Percentiles rank a stretch among this genome's conserved stretches.
phyloP scores from a whole-genome alignment of 53 echinoderm and acorn worm species.

The Astropecten irregularis region DNA sequence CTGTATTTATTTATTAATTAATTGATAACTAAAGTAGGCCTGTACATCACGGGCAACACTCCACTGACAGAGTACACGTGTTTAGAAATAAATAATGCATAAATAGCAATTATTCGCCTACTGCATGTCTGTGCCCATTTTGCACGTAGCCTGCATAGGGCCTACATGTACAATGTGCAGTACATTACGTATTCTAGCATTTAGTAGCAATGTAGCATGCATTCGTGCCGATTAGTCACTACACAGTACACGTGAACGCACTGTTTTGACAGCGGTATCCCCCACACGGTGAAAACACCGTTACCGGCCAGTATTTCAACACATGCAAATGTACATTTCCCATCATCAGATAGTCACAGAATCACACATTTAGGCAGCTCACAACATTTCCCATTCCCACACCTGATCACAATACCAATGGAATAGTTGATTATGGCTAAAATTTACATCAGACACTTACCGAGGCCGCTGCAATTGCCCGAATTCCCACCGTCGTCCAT shows the following conservation, averaged over 20 bases:
- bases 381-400: not conserved
- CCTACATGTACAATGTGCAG: too few relatives aligned
- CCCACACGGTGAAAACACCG: not conserved
- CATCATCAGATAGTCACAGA: not conserved
- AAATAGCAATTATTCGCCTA: too few relatives aligned
- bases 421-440: too few relatives aligned
- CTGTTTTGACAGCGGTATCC: not conserved
- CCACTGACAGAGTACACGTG: not conserved
- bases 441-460: conserved; percentile 20
- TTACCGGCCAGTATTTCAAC: not conserved
- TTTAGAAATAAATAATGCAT: not conserved
- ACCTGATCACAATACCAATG: too few relatives aligned
- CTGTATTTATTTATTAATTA: too few relatives aligned
- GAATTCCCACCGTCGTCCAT: conserved; percentile 52
- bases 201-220: too few relatives aligned
- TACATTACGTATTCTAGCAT: too few relatives aligned
- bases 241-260: conserved; percentile 27
- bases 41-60: too few relatives aligned
- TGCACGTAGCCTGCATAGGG: too few relatives aligned
- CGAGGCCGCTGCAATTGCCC: conserved; percentile 47
- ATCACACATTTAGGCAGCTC: not conserved
- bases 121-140: too few relatives aligned
- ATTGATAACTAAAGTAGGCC: too few relatives aligned
- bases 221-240: too few relatives aligned
- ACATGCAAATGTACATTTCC: not conserved